Evolutionary conservation across 2,113 vertebrate species (phyloP), one percentile per base, ranked within the genome.

Genomic region (Haliaeetus leucogaster): DNA sequence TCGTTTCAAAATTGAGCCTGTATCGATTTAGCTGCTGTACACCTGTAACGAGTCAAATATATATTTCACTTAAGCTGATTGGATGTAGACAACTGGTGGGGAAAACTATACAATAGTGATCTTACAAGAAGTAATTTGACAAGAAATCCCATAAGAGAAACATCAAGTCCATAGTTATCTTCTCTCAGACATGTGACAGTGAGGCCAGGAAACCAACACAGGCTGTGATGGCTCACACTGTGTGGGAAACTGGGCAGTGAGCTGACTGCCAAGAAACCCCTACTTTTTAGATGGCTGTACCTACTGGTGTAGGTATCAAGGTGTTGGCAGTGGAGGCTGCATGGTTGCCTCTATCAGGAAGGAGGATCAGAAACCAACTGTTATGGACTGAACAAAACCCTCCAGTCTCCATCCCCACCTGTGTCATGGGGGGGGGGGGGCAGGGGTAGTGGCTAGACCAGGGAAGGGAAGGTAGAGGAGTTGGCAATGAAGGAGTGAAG

Each of bases 351-450:
- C 23, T 7, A 0, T 58, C 0, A 1, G 38, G 27, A 70, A 89
- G 13, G 11, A 45, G 10, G 3, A 2, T 36, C 16, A 65, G 20
- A 79, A 70, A 36, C 4, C 14, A 73, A 13, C 18, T 56, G 30
- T 30, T 42, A 43, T 1, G 1, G 26, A 30, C 30, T 34, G 22
- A 84, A 48, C 27, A 43, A 5, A 72, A 25, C 8, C 4, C 11
- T 78, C 29, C 6, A 1, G 15, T 68, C 76, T 45, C 36, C 22
- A 61, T 16, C 21, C 26, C 7, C 9, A 10, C 5, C 10, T 22
- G 6, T 15, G 11, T 19, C 19, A 25, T 3, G 1, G 7, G 4
- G 5, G 7, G 7, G 3, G 5, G 8, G 45, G 45, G 45, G 42
- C 42, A 16, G 4, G 18, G 45, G 9, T 47, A 6, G 6, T 29